These are phyloP conservation scores for Solen grandis DNA, from an alignment of 1,140 invertebrate genomes.

Conservation along the genomic window DNA sequence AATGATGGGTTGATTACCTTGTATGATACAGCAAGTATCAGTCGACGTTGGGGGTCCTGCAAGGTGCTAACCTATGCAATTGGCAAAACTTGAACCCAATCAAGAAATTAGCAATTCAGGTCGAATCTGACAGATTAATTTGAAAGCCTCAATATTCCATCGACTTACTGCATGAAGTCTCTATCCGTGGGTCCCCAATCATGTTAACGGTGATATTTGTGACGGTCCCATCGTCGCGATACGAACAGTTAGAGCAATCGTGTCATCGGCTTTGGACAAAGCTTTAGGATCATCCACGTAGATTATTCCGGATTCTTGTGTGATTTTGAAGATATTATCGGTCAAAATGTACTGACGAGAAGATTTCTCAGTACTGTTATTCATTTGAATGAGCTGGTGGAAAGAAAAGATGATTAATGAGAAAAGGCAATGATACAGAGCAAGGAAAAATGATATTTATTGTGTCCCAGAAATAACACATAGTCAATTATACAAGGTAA, in stretches of 20 bases:
- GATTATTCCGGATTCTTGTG: constrained; percentile 36
- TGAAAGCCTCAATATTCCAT: neutral
- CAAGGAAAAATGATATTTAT: too few relatives aligned
- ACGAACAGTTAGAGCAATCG: neutral
- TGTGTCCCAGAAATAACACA: too few relatives aligned
- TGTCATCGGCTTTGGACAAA: neutral
- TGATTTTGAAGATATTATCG: constrained; percentile 24
- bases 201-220: neutral
- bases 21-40: too few relatives aligned
- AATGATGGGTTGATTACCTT: too few relatives aligned
- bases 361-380: neutral
- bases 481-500: too few relatives aligned
- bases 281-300: constrained; percentile 11
- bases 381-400: neutral
- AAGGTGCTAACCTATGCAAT: too few relatives aligned
- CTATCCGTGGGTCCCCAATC: neutral
- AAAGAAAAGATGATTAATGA: too few relatives aligned
- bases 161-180: neutral
- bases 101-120: too few relatives aligned
- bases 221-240: too few relatives aligned
- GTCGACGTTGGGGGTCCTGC: too few relatives aligned
- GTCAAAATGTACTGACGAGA: neutral
- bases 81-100: too few relatives aligned
- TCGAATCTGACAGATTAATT: neutral
- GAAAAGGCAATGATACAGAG: too few relatives aligned